These are phyloP conservation scores for Bombyx mandarina DNA, from an alignment of 1,140 invertebrate species.

Conservation along the genomic window DNA sequence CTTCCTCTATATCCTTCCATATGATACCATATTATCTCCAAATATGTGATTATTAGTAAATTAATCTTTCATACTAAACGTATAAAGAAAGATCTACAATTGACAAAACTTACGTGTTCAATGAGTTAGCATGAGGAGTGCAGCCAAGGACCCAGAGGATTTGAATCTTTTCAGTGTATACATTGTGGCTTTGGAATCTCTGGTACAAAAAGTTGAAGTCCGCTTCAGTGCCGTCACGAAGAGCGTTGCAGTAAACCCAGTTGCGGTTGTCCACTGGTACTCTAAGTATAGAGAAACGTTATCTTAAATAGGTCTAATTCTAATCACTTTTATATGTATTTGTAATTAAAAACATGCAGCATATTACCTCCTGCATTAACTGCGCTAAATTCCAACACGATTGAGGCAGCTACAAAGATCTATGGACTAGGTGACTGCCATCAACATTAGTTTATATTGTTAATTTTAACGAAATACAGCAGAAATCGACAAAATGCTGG, in stretches of 20 bases:
- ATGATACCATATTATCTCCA: too few species aligned
- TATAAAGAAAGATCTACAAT: not conserved
- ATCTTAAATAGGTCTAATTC: too few species aligned
- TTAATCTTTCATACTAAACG: not conserved
- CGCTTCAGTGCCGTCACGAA: constrained; percentile 56
- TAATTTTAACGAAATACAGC: too few species aligned
- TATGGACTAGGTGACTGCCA: too few species aligned
- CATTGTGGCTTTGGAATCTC: constrained; percentile 59
- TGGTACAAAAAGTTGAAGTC: constrained; percentile 71
- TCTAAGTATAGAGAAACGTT: constrained; percentile 28
- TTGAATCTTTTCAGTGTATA: constrained; percentile 67
- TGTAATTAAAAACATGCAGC: not conserved
- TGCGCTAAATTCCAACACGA: too few species aligned
- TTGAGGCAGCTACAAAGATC: too few species aligned
- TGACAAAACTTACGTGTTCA: constrained; percentile 59
- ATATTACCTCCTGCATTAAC: not conserved
- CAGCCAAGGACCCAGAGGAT: constrained; percentile 71
- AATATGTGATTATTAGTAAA: too few species aligned
- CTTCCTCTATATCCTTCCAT: too few species aligned
- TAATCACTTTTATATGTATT: too few species aligned
- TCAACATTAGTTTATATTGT: too few species aligned
- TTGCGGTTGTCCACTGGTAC: constrained; percentile 71
- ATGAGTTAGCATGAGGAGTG: constrained; percentile 37
- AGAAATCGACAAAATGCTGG: too few species aligned
- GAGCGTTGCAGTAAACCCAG: constrained; percentile 74